A percentile compares a stretch with the other conserved stretches of the same genome.
Evolutionary conservation across 2,797 vertebrate genomes (phyloP).

Genomic region (Poecilia velifera): DNA sequence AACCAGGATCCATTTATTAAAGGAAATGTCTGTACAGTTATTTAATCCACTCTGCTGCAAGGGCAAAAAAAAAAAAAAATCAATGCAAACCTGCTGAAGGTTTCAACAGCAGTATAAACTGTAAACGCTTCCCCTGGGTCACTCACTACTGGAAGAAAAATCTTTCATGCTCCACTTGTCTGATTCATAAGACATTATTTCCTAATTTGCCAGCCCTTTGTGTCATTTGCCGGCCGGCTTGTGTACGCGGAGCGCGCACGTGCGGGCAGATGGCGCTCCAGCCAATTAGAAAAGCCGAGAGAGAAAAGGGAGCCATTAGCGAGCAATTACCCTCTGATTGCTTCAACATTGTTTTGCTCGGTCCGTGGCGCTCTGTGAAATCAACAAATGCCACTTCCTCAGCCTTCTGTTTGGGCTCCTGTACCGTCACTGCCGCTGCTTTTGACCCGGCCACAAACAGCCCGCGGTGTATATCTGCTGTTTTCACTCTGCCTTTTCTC

Average conservation of each 20-base stretch:
- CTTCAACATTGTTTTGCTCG: conserved; percentile 80
- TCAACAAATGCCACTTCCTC: conserved; percentile 71
- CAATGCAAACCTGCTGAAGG: conserved; percentile 50
- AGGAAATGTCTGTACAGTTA: conserved; percentile 21
- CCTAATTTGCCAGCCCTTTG: conserved; percentile 16
- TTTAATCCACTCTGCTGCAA: conserved; percentile 21
- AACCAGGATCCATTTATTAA: conserved; percentile 29
- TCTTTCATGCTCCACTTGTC: conserved; percentile 20
- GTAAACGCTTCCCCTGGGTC: conserved; percentile 25
- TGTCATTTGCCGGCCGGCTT: conserved; percentile 17
- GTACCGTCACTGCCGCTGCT: neutral
- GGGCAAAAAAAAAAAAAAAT: conserved; percentile 31
- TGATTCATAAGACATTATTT: conserved; percentile 14
- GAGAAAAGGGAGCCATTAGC: conserved; percentile 78
- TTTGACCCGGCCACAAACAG: conserved; percentile 3
- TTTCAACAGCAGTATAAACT: conserved; percentile 22
- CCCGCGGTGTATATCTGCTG: neutral
- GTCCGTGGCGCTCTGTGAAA: conserved; percentile 76
- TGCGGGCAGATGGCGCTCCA: conserved; percentile 67
- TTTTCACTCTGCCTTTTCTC: conserved; percentile 15
- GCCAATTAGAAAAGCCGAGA: conserved; percentile 77
- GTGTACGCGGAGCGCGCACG: conserved; percentile 22
- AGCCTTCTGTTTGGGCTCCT: conserved; percentile 30
- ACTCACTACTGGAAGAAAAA: conserved; percentile 9
- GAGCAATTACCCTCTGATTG: conserved; percentile 79